Conservation (phyloP, 2,888 invertebrate species). For the Dusona sp. region DNA sequence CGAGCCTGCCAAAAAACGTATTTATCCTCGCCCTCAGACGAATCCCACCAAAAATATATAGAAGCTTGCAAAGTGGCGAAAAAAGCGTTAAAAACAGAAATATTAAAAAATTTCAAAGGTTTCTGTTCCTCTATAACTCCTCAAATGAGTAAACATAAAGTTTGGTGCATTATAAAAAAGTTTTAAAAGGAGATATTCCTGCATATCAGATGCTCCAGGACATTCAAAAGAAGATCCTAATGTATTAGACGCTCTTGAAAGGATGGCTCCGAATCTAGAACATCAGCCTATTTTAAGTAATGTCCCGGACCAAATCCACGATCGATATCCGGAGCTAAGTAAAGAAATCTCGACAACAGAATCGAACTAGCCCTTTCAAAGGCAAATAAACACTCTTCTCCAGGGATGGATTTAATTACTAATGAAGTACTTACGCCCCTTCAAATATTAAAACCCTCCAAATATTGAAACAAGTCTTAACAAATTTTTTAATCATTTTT, state of each 20-base stretch:
- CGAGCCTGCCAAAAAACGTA: not conserved
- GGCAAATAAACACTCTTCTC: too few relatives aligned
- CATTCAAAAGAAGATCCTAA: not conserved
- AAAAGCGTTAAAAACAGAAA: conserved; percentile 2
- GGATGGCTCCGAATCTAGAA: too few relatives aligned
- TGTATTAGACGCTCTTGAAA: not conserved
- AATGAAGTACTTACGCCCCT: not conserved
- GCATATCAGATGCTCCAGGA: not conserved
- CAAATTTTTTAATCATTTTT: not conserved
- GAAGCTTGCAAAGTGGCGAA: not conserved
- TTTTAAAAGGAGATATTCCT: conserved; percentile 7
- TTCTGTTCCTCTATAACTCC: conserved; percentile 9
- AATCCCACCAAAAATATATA: not conserved
- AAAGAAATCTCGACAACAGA: not conserved
- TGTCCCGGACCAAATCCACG: too few relatives aligned
- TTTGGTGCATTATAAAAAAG: not conserved
- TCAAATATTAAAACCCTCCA: not conserved
- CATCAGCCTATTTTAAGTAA: not conserved
- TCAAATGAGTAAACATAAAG: not conserved
- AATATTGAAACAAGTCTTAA: too few relatives aligned
- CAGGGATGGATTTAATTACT: conserved; percentile 4
- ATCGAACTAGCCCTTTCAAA: not conserved
- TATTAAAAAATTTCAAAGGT: not conserved
- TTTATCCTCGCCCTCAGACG: not conserved
- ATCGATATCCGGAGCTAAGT: not conserved